Percentiles rank a stretch among this genome's conserved stretches.
Evolutionary conservation across 2,888 invertebrate species (phyloP).

Genomic region (Acleris cristana): DNA sequence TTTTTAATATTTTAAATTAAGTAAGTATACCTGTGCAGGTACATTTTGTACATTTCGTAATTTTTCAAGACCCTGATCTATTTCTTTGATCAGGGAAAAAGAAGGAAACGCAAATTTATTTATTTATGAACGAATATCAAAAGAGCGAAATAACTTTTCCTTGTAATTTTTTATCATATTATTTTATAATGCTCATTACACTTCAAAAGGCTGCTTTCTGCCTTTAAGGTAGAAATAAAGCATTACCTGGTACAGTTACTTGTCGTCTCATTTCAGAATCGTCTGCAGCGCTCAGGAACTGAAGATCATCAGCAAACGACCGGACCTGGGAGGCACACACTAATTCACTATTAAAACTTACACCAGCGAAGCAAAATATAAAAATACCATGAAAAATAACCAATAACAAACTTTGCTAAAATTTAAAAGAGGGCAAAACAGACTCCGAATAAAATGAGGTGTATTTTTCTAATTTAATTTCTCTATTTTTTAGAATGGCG

Average conservation of each 20-base stretch:
- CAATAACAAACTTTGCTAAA: constrained; percentile 44
- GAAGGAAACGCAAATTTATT: not conserved
- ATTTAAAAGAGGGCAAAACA: constrained; percentile 41
- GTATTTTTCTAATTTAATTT: constrained; percentile 16
- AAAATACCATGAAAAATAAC: constrained; percentile 32
- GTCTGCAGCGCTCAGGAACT: constrained; percentile 53
- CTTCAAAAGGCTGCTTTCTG: not conserved
- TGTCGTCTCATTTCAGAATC: constrained; percentile 67
- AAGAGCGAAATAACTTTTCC: not conserved
- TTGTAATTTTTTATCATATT: not conserved
- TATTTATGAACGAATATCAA: not conserved
- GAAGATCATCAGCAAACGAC: constrained; percentile 65
- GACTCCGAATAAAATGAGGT: constrained; percentile 22
- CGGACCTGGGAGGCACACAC: constrained; percentile 65
- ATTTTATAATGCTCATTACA: not conserved
- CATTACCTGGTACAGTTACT: constrained; percentile 70
- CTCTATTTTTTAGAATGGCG: constrained; percentile 30
- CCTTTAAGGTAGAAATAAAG: not conserved
- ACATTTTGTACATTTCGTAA: too few relatives aligned
- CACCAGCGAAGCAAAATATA: constrained; percentile 57
- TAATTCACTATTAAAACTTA: constrained; percentile 56
- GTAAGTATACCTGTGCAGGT: too few relatives aligned
- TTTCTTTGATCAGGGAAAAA: not conserved
- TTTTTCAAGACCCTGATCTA: too few relatives aligned
- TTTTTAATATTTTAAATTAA: too few relatives aligned